Percentiles rank a stretch among this genome's conserved stretches.
Evolutionary conservation across 64 coral and sea anemone species (phyloP).

Genomic region (Acropora tenuis): DNA sequence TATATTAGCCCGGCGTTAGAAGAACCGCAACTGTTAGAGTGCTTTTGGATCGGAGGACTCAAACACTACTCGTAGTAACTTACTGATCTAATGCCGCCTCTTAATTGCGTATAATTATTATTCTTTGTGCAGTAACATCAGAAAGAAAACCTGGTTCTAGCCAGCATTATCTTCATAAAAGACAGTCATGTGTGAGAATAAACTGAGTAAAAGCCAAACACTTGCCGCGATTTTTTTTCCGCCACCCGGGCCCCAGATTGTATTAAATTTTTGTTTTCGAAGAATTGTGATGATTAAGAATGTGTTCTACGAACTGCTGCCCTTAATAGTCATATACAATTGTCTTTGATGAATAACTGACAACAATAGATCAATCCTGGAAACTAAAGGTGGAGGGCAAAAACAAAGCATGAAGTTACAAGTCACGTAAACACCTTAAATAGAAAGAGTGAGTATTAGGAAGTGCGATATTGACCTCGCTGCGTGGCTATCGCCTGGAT

Average conservation of each 20-base stretch:
- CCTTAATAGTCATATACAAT: background rate
- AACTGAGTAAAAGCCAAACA: background rate
- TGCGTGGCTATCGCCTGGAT: background rate
- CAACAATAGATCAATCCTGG: background rate
- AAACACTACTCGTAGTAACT: too few relatives aligned
- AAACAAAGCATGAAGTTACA: background rate
- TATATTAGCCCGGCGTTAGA: too few relatives aligned
- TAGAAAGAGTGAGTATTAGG: background rate
- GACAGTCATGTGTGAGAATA: too few relatives aligned
- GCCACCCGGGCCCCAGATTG: background rate
- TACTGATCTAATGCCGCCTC: too few relatives aligned
- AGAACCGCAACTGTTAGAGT: too few relatives aligned
- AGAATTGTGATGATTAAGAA: background rate
- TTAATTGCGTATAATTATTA: too few relatives aligned
- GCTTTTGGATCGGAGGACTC: too few relatives aligned
- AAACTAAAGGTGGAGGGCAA: background rate
- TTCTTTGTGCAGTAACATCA: too few relatives aligned
- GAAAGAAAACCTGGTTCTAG: too few relatives aligned
- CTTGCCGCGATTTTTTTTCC: background rate
- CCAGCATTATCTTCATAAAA: too few relatives aligned
- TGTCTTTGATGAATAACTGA: background rate
- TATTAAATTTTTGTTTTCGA: background rate
- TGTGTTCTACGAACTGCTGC: background rate
- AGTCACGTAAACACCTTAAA: background rate
- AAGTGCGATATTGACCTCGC: background rate